Base-by-base conservation (phyloP, 2,888 invertebrate species). In the Sinhomidia bicolor region DNA sequence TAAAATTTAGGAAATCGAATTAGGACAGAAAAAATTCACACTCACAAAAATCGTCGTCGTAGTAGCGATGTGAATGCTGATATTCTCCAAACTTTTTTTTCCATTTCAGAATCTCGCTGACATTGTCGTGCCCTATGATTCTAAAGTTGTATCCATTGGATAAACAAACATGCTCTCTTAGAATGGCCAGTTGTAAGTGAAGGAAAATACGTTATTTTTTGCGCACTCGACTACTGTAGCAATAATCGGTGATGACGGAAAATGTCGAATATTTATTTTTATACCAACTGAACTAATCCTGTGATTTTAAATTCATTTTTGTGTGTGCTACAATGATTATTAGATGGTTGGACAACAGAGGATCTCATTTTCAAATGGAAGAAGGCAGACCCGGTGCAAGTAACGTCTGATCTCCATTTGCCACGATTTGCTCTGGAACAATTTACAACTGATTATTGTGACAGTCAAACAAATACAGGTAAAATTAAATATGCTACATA, bases 321-420 rank as follows among this genome's bases (percentile, higher is more conserved):
- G 23, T 23, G 1, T 62, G n/a, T n/a, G n/a, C 12, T 57, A 36
- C 32, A 71, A 89, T 85, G 93, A 94, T 91, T 94, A 99, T n/a
- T n/a, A n/a, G 99, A 99, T 94, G 99, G 99, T 90, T 99, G 99
- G 97, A 99, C 99, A 68, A 99, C 98, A 71, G 97, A 97, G 92
- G 99, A 99, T 94, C 95, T 99, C 93, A 97, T 98, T 92, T 99
- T 99, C 94, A 95, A 98, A 92, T 99, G 99, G 99, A 98, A 98
- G 94, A 97, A 97, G 94, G 97, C 96, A 41, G 98, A 98, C 94
- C 98, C 99, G 1, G 98, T 99, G 85, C 99, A 99, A 95, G 97
- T 98, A 92, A 97, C 98, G 92, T 97, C 97, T 94, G 97, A 98
- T 94, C 95, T 98, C 93, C 98, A 98, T 94, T 96, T 98, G 93